phyloP scores from a whole-genome alignment of 2,797 vertebrate species.

The Molossus molossus region DNA sequence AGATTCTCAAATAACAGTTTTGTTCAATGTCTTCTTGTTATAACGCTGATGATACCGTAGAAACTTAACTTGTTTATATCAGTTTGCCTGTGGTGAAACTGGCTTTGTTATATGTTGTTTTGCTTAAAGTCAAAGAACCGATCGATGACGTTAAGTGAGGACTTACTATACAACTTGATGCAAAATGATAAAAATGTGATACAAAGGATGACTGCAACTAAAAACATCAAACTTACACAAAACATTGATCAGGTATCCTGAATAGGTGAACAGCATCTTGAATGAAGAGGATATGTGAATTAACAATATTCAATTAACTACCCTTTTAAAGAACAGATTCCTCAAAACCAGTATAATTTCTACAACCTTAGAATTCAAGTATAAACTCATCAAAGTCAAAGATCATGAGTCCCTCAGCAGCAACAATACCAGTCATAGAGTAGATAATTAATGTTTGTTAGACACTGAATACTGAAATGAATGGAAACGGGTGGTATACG shows the following conservation, averaged over 20 bases:
- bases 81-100: background rate
- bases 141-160: background rate
- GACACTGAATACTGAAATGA: constrained; percentile 30
- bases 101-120: background rate
- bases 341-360: constrained; percentile 62
- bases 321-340: constrained; percentile 61
- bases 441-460: constrained; percentile 35
- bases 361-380: constrained; percentile 6
- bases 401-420: background rate
- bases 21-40: background rate
- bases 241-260: constrained; percentile 3
- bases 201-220: background rate
- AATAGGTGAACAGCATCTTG: constrained; percentile 8
- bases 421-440: background rate
- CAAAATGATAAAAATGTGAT: constrained; percentile 66
- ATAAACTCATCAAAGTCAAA: constrained; percentile 57
- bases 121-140: background rate
- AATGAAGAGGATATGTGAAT: constrained; percentile 53
- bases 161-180: constrained; percentile 1
- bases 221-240: constrained; percentile 64
- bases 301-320: constrained; percentile 47
- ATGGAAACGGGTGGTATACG: background rate
- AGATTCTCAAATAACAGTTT: background rate
- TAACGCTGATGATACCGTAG: background rate
- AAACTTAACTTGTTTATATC: background rate